phyloP scores from a whole-genome alignment of 2,113 vertebrate genomes.

The Terrapene triunguis region DNA sequence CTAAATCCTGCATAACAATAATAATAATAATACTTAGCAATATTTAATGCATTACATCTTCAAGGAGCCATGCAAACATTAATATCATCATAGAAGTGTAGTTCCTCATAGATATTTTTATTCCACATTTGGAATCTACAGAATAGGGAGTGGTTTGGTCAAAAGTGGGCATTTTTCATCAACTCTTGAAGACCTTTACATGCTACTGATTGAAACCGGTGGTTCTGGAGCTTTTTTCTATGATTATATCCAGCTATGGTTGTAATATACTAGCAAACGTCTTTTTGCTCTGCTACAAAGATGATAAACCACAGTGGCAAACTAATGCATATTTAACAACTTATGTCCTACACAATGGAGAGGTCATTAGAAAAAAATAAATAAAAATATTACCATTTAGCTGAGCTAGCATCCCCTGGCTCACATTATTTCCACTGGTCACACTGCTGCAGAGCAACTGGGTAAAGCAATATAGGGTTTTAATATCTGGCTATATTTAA shows the following conservation, averaged over 20 bases:
- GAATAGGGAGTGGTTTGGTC: background rate
- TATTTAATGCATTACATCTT: background rate
- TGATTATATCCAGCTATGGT: background rate
- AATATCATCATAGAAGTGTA: background rate
- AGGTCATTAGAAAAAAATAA: constrained; percentile 32
- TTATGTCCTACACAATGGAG: constrained; percentile 31
- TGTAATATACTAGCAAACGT: background rate
- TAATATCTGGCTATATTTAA: constrained; percentile 47
- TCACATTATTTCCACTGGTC: constrained; percentile 21
- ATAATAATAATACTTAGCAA: background rate
- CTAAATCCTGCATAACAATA: background rate
- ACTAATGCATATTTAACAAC: background rate
- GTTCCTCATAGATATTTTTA: background rate
- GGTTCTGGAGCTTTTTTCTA: background rate
- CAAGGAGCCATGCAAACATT: background rate
- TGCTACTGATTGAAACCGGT: background rate
- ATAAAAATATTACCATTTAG: constrained; percentile 32
- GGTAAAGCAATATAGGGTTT: constrained; percentile 17
- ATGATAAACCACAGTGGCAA: background rate
- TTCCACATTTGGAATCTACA: background rate
- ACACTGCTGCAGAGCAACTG: constrained; percentile 41
- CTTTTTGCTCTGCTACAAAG: background rate
- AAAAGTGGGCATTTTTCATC: background rate
- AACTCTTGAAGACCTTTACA: background rate
- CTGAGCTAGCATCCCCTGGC: background rate